Evolutionary conservation across 35 echinoderm and acorn worm genomes (phyloP), one percentile per base, ranked within the genome.

Genomic region (Hemicentrotus pulcherrimus): DNA sequence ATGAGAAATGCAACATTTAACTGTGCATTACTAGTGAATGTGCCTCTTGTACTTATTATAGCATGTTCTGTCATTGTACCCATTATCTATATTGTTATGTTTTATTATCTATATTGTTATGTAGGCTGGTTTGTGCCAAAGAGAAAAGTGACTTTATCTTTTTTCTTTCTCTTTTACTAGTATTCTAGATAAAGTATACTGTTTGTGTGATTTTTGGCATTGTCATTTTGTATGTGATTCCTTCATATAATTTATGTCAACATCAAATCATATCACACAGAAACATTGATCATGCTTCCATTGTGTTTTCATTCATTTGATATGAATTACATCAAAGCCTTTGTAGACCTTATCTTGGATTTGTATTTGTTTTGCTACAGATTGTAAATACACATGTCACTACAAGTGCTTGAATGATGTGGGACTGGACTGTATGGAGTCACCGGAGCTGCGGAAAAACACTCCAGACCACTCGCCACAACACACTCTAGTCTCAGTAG

Each of bases 341-440:
- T 55, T 15, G 15, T 55, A 32, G 7, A 33, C 41, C 55, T 88
- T 50, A 47, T 88, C 5, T 95, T 89, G 32, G 35, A 31, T 22
- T 47, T 6, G 22, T 18, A 16, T 78, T 85, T 28, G 46, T 58
- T 86, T 86, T 52, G 86, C 32, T 24, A 94, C 95, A 98, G 97
- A 98, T 95, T 98, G 97, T 95, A 98, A 98, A 96, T 98, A 98
- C 86, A 98, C 97, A 91, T 98, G 97, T 93, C 97, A 98, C 95
- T 98, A 97, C 95, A 98, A 98, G 92, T 98, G 97, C 93, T 94
- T 94, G 46, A 94, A 93, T 31, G 97, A 96, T 47, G 97, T 98
- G 70, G 92, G 94, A 65, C 86, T 98, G 86, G 97, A 98, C 94
- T 98, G 97, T 88, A 91, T 92, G 2, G 97, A 98, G 91, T 96